Conservation (phyloP, 2,113 vertebrate genomes). For the Calonectris borealis region DNA sequence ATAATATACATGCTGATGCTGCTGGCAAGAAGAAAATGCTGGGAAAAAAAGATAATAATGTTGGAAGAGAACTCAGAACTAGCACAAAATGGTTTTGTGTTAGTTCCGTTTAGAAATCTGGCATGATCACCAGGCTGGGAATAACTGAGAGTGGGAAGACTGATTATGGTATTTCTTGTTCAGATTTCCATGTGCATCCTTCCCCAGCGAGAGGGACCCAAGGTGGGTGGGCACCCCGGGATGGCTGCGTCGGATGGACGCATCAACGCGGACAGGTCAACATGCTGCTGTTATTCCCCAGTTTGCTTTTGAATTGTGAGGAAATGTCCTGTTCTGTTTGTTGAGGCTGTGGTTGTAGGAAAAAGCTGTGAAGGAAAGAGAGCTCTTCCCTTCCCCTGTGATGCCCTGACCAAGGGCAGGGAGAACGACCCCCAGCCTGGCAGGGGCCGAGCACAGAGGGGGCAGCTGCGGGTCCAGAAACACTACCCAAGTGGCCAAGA, state of each 20-base stretch:
- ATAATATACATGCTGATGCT: background rate
- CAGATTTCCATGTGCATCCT: rapidly evolving
- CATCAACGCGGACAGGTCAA: background rate
- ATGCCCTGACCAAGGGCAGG: background rate
- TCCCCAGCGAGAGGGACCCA: background rate
- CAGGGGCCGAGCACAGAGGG: background rate
- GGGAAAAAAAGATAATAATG: background rate
- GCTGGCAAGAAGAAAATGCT: background rate
- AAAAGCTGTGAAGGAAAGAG: background rate
- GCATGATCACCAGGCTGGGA: background rate
- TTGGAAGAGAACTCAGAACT: background rate
- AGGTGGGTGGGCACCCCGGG: background rate
- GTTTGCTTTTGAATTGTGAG: background rate
- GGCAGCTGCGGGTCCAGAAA: background rate
- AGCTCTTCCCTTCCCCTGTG: background rate
- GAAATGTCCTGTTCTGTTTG: background rate
- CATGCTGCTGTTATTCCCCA: background rate
- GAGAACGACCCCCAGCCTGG: background rate
- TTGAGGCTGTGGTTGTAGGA: background rate
- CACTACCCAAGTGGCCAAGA: background rate
- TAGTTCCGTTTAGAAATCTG: background rate
- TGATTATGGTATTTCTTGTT: background rate
- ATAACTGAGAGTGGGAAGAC: background rate
- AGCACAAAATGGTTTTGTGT: background rate
- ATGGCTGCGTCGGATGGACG: rapidly evolving